Evolutionary conservation across 2,888 invertebrate genomes (phyloP).

Genomic region (Sarcophaga variegata): DNA sequence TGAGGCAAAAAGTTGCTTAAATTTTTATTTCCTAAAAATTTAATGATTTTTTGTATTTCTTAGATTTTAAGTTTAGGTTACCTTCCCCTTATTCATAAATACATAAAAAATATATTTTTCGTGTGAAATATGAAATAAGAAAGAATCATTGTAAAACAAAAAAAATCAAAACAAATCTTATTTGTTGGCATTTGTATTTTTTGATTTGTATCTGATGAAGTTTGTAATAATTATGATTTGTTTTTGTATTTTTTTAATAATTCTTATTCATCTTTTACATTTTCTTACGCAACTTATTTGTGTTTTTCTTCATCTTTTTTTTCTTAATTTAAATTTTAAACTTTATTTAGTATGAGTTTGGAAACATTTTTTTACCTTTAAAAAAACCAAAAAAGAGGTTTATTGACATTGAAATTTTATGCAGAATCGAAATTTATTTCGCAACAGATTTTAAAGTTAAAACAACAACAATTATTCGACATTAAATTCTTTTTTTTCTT

Average conservation of each 20-base stretch:
- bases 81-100: background rate
- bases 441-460: constrained; percentile 6
- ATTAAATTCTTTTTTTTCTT: no score
- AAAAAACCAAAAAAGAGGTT: constrained; percentile 32
- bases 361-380: background rate
- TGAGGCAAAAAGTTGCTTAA: no score
- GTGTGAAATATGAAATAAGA: background rate
- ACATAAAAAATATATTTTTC: background rate
- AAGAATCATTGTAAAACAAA: background rate
- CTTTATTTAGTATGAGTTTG: background rate
- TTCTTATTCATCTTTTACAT: background rate
- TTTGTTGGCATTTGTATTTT: background rate
- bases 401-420: constrained; percentile 63
- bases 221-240: background rate
- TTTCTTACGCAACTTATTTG: background rate
- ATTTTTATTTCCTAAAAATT: no score
- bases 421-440: constrained; percentile 50
- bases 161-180: background rate
- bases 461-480: no score
- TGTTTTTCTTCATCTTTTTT: background rate
- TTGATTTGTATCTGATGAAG: background rate
- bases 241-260: background rate
- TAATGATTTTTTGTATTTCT: no score
- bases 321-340: background rate
- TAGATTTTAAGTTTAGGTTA: background rate